Evolutionary conservation across 92 coral and sea anemone genomes (phyloP).

Genomic region (Siderastrea radians): DNA sequence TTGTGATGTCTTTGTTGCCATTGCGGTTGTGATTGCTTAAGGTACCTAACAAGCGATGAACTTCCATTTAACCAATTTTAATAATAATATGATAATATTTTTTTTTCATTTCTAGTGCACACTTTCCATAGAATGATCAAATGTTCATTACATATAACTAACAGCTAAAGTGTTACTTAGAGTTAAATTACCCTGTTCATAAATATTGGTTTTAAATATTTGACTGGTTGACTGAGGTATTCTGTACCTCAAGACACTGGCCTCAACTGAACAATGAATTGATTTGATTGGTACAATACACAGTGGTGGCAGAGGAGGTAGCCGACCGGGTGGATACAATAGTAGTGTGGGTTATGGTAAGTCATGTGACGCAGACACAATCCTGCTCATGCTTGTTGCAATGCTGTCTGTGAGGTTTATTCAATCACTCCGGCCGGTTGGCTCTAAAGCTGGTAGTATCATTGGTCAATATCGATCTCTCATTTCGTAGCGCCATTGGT

Average conservation of each 20-base stretch:
- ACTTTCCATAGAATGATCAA: no score
- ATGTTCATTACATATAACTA: no score
- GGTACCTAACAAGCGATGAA: no score
- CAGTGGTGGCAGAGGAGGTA: slow-evolving; percentile 64
- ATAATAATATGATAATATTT: no score
- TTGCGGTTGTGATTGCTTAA: no score
- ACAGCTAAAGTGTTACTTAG: no score
- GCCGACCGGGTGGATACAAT: slow-evolving; percentile 81
- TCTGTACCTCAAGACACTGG: slow-evolving; percentile 1
- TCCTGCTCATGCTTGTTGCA: slow-evolving; percentile 37
- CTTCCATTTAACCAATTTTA: no score
- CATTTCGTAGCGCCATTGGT: slow-evolving; percentile 63
- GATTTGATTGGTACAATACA: slow-evolving; percentile 58
- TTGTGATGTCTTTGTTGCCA: no score
- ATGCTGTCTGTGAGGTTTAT: slow-evolving; percentile 60
- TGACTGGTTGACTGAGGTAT: slow-evolving; percentile 54
- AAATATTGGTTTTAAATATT: slow-evolving; percentile 33
- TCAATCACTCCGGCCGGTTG: slow-evolving; percentile 75
- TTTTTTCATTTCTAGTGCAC: no score
- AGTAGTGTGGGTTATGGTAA: slow-evolving; percentile 91
- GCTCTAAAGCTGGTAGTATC: slow-evolving; percentile 79
- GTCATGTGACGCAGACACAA: slow-evolving; percentile 59
- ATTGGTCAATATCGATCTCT: slow-evolving; percentile 43
- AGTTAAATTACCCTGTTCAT: background rate
- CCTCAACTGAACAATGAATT: slow-evolving; percentile 36